These are phyloP conservation scores for Capitulum mitella DNA, from an alignment of 2,888 invertebrate genomes.

Conservation along the genomic window DNA sequence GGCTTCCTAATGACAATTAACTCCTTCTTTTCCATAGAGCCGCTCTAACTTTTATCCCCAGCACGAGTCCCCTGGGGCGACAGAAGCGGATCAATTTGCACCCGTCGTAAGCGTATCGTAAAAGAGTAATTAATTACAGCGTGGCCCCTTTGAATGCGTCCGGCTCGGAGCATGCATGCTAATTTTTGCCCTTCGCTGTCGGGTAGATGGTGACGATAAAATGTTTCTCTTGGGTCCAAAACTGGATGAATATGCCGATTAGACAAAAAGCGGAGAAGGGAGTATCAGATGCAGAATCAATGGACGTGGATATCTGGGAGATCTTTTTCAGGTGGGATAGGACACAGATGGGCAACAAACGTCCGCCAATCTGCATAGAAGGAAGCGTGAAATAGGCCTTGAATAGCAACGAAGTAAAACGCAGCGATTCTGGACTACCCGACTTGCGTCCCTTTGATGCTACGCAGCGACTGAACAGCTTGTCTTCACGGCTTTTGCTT, in stretches of 20 bases:
- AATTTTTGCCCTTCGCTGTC: constrained; percentile 17
- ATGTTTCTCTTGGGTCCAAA: constrained; percentile 7
- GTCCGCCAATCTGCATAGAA: neutral
- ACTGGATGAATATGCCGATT: constrained; percentile 17
- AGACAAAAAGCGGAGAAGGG: constrained; percentile 11
- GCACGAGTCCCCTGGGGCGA: neutral
- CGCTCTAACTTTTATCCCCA: constrained; percentile 3
- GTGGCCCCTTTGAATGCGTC: constrained; percentile 7
- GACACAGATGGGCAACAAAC: neutral
- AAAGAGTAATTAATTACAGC: constrained; percentile 22
- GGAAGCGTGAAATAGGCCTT: neutral
- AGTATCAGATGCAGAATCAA: neutral
- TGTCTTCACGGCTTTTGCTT: no score
- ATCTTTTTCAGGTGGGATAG: neutral
- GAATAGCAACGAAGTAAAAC: no score
- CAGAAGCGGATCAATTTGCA: constrained; percentile 10
- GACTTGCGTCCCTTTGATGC: no score
- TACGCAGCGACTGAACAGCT: no score
- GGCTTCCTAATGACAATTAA: constrained; percentile 25
- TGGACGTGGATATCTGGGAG: neutral
- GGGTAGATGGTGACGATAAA: neutral
- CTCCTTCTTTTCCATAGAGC: constrained; percentile 14
- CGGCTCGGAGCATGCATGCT: neutral
- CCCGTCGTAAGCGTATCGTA: constrained; percentile 23
- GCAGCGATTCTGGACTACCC: no score